Evolutionary conservation across 2,888 invertebrate genomes (phyloP).

Genomic region (Drosophila conformis): DNA sequence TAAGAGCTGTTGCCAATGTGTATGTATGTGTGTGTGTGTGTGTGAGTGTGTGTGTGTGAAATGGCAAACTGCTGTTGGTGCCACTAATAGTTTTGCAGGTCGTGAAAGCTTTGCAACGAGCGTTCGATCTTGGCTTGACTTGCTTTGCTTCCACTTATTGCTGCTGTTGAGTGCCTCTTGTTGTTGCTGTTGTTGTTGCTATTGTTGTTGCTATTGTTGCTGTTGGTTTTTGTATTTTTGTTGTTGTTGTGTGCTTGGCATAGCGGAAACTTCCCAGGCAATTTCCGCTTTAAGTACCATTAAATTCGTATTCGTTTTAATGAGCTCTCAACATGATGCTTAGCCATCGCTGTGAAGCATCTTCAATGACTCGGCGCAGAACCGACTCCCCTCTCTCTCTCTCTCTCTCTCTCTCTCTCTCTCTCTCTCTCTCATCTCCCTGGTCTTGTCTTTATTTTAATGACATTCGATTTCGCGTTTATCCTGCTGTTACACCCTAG

Average conservation of each 20-base stretch:
- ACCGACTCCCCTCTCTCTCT: neutral
- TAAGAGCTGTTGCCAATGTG: conserved; percentile 24
- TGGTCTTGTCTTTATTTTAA: conserved; percentile 65
- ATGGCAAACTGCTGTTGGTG: conserved; percentile 46
- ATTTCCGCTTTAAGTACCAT: conserved; percentile 81
- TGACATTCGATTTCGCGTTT: conserved; percentile 75
- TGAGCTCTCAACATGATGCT: conserved; percentile 80
- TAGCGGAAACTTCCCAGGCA: conserved; percentile 79
- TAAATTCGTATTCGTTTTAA: conserved; percentile 80
- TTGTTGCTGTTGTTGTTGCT: neutral
- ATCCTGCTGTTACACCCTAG: conserved; percentile 40
- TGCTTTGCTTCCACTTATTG: conserved; percentile 27
- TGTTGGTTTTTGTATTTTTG: conserved; percentile 16
- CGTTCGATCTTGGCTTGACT: conserved; percentile 67
- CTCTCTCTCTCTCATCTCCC: neutral
- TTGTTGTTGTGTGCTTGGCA: conserved; percentile 56
- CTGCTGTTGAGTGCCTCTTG: conserved; percentile 24
- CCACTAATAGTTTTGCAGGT: conserved; percentile 76
- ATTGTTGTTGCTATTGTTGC: conserved; percentile 10
- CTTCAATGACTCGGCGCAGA: conserved; percentile 31
- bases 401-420: neutral
- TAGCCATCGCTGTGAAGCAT: conserved; percentile 27
- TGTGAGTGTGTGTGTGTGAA: conserved; percentile 12
- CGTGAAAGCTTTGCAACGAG: conserved; percentile 71
- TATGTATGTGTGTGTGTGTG: conserved; percentile 2